Conservation (phyloP, 2,113 vertebrate genomes). For the Centropus bengalensis region DNA sequence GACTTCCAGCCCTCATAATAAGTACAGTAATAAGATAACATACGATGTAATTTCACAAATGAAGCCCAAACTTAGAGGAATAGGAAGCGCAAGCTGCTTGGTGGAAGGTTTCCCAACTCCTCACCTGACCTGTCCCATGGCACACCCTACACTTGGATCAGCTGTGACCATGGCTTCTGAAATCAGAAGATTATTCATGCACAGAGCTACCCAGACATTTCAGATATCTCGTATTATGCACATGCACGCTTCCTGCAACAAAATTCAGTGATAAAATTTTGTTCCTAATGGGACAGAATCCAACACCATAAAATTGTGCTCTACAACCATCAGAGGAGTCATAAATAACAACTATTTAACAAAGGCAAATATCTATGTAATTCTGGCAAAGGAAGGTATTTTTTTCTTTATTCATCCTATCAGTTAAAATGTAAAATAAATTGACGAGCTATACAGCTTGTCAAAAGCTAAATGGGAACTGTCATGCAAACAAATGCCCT, state of each 20-base stretch:
- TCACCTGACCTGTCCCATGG: conserved; percentile 71
- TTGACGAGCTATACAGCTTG: neutral
- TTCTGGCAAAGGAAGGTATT: neutral
- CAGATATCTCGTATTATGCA: neutral
- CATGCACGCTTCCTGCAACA: neutral
- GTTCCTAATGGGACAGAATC: neutral
- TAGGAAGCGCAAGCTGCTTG: neutral
- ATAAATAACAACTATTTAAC: conserved; percentile 27
- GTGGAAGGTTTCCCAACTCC: neutral
- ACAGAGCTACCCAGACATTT: neutral
- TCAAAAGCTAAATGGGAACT: conserved; percentile 35
- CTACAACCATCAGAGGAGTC: neutral
- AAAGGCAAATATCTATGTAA: neutral
- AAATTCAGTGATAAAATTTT: neutral
- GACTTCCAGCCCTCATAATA: rapidly evolving
- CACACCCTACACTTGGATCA: conserved; percentile 67
- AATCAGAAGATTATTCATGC: neutral
- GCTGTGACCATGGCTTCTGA: conserved; percentile 72
- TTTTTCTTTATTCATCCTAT: neutral
- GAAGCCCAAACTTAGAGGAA: rapidly evolving
- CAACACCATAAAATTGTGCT: neutral
- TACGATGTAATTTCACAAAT: rapidly evolving
- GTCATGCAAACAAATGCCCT: conserved; percentile 13
- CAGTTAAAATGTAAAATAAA: conserved; percentile 38
- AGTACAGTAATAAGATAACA: neutral